Evolutionary conservation across 1,140 invertebrate species (phyloP), one percentile per base, ranked within the genome.

Genomic region (Argopecten irradians): DNA sequence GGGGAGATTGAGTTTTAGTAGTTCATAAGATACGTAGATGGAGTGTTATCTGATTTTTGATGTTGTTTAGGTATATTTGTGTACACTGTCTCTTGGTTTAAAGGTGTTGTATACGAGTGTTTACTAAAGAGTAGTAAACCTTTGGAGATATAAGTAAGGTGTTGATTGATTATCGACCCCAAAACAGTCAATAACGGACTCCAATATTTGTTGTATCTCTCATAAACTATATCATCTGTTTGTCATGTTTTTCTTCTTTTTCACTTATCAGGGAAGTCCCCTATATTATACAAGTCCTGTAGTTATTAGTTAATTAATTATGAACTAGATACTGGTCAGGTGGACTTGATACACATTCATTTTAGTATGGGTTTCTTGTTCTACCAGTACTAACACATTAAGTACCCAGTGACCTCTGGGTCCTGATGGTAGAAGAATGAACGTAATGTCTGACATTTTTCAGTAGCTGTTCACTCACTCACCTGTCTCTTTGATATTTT

Each of bases 141-240:
- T n/a, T 0, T 71, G 36, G 55, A 71, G 55, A 71, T 71, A n/a
- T n/a, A 71, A 71, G 55, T 71, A 71, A n/a, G 22, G 28, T 28
- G 55, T 71, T 71, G 8, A 71, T 71, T 71, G 13, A 71, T 28
- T 71, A n/a, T 0, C n/a, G 55, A 71, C 55, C 55, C 5, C 55
- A 71, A 71, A n/a, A 71, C n/a, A 71, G 55, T 71, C 55, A 71
- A 71, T 71, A 71, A 71, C 55, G 28, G 22, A n/a, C 22, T 71
- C 55, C 55, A 71, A 71, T 71, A 71, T 71, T 71, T 71, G 55
- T 71, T n/a, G 22, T 28, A 71, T 71, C 55, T 71, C n/a, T 71
- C 55, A 71, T 71, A 71, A 22, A 71, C n/a, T 1, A n/a, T 71
- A 71, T 11, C 55, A 71, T 71, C 28, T 71, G 22, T 71, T n/a